Percentiles rank a stretch among this genome's conserved stretches.
Evolutionary conservation across 2,113 vertebrate species (phyloP).

Genomic region (Prunella fulvescens): DNA sequence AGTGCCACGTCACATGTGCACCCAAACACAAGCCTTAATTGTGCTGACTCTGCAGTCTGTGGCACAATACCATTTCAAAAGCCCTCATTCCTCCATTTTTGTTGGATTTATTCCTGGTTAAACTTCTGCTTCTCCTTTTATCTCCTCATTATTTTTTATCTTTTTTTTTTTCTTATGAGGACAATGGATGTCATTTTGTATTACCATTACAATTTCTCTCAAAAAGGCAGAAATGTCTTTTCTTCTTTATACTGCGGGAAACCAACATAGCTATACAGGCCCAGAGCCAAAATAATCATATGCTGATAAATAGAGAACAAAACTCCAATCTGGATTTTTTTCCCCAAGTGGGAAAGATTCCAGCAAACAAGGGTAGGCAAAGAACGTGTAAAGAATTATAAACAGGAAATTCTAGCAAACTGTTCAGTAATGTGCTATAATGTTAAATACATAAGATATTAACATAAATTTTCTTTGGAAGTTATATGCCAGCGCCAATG

Average conservation of each 20-base stretch:
- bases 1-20: accelerated
- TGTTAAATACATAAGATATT: conserved; percentile 35
- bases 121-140: conserved; percentile 15
- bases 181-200: conserved; percentile 36
- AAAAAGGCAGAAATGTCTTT: conserved; percentile 50
- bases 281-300: conserved; percentile 58
- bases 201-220: conserved; percentile 21
- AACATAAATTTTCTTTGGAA: conserved; percentile 16
- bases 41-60: not conserved
- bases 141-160: conserved; percentile 38
- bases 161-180: conserved; percentile 28
- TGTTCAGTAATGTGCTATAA: conserved; percentile 22
- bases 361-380: conserved; percentile 1
- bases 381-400: conserved; percentile 19
- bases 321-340: conserved; percentile 62
- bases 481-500: not conserved
- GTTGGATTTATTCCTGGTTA: conserved; percentile 16
- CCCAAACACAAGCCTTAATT: not conserved
- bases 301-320: conserved; percentile 67
- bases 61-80: not conserved
- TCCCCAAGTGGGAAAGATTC: conserved; percentile 28
- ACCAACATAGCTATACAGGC: conserved; percentile 9
- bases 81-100: not conserved
- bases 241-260: conserved; percentile 52
- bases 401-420: conserved; percentile 42